A percentile compares a stretch with the other conserved stretches of the same genome.
Conservation (phyloP, 1,140 invertebrate genomes). For the Drosophila parabipectinata region DNA sequence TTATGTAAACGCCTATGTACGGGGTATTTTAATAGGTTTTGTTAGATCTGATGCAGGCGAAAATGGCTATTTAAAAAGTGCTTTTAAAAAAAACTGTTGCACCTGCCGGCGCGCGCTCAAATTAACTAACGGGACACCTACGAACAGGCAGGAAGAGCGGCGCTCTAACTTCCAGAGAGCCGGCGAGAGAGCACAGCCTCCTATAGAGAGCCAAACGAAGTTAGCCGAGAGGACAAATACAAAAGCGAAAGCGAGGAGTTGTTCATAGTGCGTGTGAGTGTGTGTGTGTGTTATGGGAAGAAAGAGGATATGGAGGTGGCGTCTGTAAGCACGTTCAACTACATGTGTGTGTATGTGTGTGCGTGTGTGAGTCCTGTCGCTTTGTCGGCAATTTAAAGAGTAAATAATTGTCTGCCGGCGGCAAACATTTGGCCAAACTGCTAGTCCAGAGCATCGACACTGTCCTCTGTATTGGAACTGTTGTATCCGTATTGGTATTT, state of each 20-base stretch:
- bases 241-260: slow-evolving; percentile 77
- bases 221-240: slow-evolving; percentile 63
- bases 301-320: background rate
- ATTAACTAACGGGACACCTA: slow-evolving; percentile 46
- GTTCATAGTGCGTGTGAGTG: slow-evolving; percentile 18
- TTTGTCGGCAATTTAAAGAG: slow-evolving; percentile 71
- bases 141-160: slow-evolving; percentile 13
- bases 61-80: slow-evolving; percentile 62
- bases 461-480: slow-evolving; percentile 25
- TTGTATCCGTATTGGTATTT: slow-evolving; percentile 7
- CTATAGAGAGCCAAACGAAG: slow-evolving; percentile 18
- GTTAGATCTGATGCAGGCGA: slow-evolving; percentile 53
- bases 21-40: slow-evolving; percentile 65
- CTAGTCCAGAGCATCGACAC: slow-evolving; percentile 30
- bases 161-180: background rate
- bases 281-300: slow-evolving; percentile 10
- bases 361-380: slow-evolving; percentile 32
- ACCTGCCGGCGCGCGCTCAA: slow-evolving; percentile 68
- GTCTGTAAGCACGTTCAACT: slow-evolving; percentile 3
- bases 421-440: slow-evolving; percentile 59
- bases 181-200: slow-evolving; percentile 25
- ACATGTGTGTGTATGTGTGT: slow-evolving; percentile 9
- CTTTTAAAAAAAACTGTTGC: slow-evolving; percentile 76
- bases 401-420: slow-evolving; percentile 60
- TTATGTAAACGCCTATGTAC: slow-evolving; percentile 36